phyloP scores from a whole-genome alignment of 1,140 invertebrate species.

The Drosophila bocqueti region DNA sequence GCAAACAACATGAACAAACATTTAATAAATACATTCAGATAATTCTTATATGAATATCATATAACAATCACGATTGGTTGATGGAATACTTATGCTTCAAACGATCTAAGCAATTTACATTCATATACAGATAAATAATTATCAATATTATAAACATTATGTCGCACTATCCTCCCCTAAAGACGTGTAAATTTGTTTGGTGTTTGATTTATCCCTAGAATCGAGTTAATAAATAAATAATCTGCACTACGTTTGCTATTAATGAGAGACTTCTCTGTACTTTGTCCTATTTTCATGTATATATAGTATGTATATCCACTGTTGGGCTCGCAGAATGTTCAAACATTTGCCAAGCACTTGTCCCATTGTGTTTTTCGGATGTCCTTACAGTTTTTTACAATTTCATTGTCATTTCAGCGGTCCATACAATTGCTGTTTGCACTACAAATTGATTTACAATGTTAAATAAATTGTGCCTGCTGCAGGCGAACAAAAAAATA shows the following conservation, averaged over 20 bases:
- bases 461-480: slow-evolving; percentile 39
- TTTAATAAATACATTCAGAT: slow-evolving; percentile 67
- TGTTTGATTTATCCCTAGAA: slow-evolving; percentile 74
- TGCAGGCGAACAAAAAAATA: slow-evolving; percentile 18
- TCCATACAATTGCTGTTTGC: slow-evolving; percentile 34
- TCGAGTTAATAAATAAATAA: slow-evolving; percentile 62
- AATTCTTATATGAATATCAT: slow-evolving; percentile 81
- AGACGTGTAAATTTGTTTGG: slow-evolving; percentile 71
- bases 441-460: slow-evolving; percentile 60
- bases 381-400: slow-evolving; percentile 44
- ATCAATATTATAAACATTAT: slow-evolving; percentile 64
- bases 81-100: slow-evolving; percentile 54
- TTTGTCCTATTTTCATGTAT: not conserved
- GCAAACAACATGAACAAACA: slow-evolving; percentile 80
- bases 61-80: slow-evolving; percentile 73
- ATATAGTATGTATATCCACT: slow-evolving; percentile 16
- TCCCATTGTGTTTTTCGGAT: slow-evolving; percentile 37
- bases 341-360: slow-evolving; percentile 38
- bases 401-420: slow-evolving; percentile 64
- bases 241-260: slow-evolving; percentile 18
- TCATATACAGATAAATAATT: slow-evolving; percentile 54
- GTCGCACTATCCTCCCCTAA: slow-evolving; percentile 37
- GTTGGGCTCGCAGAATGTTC: slow-evolving; percentile 15
- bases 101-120: slow-evolving; percentile 64
- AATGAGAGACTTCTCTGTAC: slow-evolving; percentile 19